Evolutionary conservation across 2,113 vertebrate genomes (phyloP).

Genomic region (Pyxicephalus adspersus): DNA sequence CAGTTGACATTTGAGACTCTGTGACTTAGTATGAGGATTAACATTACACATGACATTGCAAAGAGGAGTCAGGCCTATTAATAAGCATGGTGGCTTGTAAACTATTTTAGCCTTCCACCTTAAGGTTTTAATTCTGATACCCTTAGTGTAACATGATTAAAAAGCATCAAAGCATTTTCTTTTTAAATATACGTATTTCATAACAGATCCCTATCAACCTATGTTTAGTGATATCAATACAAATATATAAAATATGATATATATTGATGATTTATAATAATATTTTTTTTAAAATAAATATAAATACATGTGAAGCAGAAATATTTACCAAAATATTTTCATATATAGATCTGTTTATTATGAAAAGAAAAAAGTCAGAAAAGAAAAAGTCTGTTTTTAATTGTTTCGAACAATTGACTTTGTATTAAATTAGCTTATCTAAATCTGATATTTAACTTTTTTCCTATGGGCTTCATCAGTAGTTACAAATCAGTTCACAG

Average conservation of each 20-base stretch:
- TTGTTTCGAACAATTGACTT: too few species aligned
- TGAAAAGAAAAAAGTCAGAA: too few species aligned
- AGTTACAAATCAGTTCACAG: too few species aligned
- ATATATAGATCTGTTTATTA: too few species aligned
- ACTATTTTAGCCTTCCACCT: constrained; percentile 77
- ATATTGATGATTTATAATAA: too few species aligned
- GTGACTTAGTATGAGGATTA: constrained; percentile 87
- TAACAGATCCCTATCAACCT: too few species aligned
- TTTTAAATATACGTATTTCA: neutral
- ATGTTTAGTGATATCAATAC: constrained; percentile 56
- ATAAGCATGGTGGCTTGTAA: constrained; percentile 81
- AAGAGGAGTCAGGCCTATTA: constrained; percentile 85
- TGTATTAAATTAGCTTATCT: too few species aligned
- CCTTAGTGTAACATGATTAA: constrained; percentile 54
- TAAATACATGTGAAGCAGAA: too few species aligned
- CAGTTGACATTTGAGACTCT: constrained; percentile 80
- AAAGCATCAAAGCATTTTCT: neutral
- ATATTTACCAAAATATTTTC: too few species aligned
- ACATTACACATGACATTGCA: constrained; percentile 90
- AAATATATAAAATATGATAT: constrained; percentile 56
- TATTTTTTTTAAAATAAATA: constrained; percentile 17
- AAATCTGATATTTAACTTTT: too few species aligned
- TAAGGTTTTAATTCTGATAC: constrained; percentile 69
- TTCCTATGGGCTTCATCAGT: too few species aligned
- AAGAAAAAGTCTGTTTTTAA: too few species aligned